Conservation (phyloP, 2,113 vertebrate genomes). For the Pundamilia nyererei region DNA sequence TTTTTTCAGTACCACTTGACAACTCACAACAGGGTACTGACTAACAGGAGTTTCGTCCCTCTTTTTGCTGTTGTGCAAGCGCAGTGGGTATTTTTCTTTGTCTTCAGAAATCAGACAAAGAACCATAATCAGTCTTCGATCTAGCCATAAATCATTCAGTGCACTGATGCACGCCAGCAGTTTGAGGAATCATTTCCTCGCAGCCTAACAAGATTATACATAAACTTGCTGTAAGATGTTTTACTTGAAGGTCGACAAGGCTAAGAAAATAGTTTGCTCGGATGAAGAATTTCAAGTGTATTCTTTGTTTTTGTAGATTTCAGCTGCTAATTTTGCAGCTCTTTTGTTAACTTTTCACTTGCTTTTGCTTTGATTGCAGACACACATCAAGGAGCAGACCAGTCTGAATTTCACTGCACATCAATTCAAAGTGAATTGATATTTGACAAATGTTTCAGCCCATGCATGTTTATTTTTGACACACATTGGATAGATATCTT, state of each 20-base stretch:
- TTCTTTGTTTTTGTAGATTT: not conserved
- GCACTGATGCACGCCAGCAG: not conserved
- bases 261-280: not conserved
- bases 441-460: not conserved
- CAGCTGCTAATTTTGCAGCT: not conserved
- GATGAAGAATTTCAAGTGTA: not conserved
- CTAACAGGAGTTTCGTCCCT: not conserved
- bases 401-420: not conserved
- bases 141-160: slow-evolving; percentile 2
- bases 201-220: not conserved
- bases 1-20: not conserved
- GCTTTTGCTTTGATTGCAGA: not conserved
- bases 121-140: slow-evolving; percentile 20
- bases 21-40: not conserved
- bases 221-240: not conserved
- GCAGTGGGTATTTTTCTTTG: not conserved
- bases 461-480: not conserved
- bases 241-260: not conserved
- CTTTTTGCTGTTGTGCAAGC: not conserved
- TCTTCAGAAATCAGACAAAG: slow-evolving; percentile 40
- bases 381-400: not conserved
- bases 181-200: not conserved
- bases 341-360: not conserved
- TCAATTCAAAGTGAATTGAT: not conserved
- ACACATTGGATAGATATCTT: not conserved